Evolutionary conservation across 2,888 invertebrate genomes (phyloP).

Genomic region (Netelia virgata): DNA sequence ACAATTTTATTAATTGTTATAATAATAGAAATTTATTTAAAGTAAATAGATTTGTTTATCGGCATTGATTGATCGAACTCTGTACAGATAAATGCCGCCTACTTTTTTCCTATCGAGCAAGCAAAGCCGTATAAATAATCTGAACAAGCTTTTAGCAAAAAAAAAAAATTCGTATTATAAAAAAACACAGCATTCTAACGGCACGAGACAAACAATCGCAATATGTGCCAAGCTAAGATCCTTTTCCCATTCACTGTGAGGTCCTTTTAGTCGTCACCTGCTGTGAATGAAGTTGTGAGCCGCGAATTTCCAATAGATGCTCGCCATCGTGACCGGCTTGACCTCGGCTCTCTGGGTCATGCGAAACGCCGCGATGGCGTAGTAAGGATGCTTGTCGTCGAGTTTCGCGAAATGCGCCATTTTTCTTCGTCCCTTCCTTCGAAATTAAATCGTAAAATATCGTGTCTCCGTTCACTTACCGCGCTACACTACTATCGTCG

Average conservation of each 20-base stretch:
- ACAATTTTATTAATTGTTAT: too few relatives aligned
- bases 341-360: slow-evolving; percentile 78
- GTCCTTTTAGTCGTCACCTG: slow-evolving; percentile 64
- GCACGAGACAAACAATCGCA: slow-evolving; percentile 21
- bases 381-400: slow-evolving; percentile 79
- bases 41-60: not conserved
- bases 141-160: slow-evolving; percentile 9
- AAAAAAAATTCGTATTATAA: slow-evolving; percentile 17
- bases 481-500: not conserved
- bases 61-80: not conserved
- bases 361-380: slow-evolving; percentile 77
- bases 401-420: slow-evolving; percentile 78
- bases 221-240: slow-evolving; percentile 30
- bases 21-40: not conserved
- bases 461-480: slow-evolving; percentile 20
- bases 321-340: slow-evolving; percentile 76
- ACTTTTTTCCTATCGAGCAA: slow-evolving; percentile 5
- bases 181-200: slow-evolving; percentile 19
- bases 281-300: slow-evolving; percentile 79
- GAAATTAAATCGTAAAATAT: slow-evolving; percentile 57
- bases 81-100: not conserved
- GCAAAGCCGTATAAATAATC: slow-evolving; percentile 29
- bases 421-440: slow-evolving; percentile 70
- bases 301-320: slow-evolving; percentile 80
- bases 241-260: slow-evolving; percentile 12